Evolutionary conservation across 2,113 vertebrate species (phyloP).

Genomic region (Leptodactylus fuscus): DNA sequence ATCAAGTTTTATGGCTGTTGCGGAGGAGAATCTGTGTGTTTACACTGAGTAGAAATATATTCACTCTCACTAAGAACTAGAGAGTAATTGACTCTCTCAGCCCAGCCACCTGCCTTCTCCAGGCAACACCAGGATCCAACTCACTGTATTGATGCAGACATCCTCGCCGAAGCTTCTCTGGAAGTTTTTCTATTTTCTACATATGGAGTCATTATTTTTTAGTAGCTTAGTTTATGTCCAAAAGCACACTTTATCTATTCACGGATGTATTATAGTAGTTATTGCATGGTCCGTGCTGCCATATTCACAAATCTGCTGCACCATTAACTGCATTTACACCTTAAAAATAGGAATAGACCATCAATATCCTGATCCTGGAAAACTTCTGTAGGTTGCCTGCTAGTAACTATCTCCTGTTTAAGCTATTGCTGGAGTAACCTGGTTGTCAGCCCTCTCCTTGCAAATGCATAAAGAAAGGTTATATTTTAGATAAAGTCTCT

Average conservation of each 20-base stretch:
- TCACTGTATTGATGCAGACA: not conserved
- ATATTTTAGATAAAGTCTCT: not conserved
- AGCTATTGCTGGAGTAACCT: too few relatives aligned
- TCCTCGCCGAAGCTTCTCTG: not conserved
- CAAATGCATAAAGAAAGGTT: too few relatives aligned
- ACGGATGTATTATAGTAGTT: not conserved
- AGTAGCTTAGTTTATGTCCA: not conserved
- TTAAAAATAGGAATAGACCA: not conserved
- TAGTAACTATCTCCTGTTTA: too few relatives aligned
- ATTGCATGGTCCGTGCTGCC: not conserved
- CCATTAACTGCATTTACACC: not conserved
- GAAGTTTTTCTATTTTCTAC: not conserved
- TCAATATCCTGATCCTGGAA: too few relatives aligned
- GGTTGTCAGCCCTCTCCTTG: too few relatives aligned
- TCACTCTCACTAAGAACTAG: slow-evolving; percentile 28
- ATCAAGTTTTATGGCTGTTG: slow-evolving; percentile 62
- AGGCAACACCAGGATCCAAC: not conserved
- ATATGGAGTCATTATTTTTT: not conserved
- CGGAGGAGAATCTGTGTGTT: slow-evolving; percentile 66
- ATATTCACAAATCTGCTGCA: not conserved
- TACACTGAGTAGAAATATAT: slow-evolving; percentile 59
- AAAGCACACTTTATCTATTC: not conserved
- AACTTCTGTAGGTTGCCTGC: too few relatives aligned
- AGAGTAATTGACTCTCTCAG: not conserved
- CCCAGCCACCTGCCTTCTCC: slow-evolving; percentile 4